Evolutionary conservation across 2,797 vertebrate species (phyloP).

Genomic region (Ctenopoma kingsleyae): DNA sequence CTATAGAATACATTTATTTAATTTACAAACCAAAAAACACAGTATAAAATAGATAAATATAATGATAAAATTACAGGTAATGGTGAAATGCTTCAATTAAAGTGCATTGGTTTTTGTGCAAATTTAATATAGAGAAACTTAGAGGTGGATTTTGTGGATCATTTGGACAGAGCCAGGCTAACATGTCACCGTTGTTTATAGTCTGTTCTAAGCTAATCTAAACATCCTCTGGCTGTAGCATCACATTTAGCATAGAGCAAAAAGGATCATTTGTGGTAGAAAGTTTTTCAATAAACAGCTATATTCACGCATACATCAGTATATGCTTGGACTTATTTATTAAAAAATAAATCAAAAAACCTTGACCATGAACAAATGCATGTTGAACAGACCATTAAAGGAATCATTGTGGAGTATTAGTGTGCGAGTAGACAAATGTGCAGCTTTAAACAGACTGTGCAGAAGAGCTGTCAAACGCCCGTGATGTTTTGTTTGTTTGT

Average conservation of each 20-base stretch:
- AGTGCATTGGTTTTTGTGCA: neutral
- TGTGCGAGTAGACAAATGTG: neutral
- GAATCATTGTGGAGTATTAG: neutral
- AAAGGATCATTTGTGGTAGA: neutral
- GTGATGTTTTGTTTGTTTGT: conserved; percentile 12
- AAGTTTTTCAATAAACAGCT: neutral
- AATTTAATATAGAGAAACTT: neutral
- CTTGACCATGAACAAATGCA: neutral
- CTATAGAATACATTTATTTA: too few relatives aligned
- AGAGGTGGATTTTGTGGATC: neutral
- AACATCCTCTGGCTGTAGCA: neutral
- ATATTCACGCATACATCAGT: too few relatives aligned
- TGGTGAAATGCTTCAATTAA: too few relatives aligned
- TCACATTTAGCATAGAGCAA: too few relatives aligned
- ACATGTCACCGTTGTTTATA: neutral
- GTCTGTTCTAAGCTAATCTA: neutral
- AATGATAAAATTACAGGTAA: too few relatives aligned
- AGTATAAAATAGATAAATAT: too few relatives aligned
- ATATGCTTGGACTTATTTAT: too few relatives aligned
- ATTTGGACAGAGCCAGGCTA: neutral
- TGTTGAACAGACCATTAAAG: neutral
- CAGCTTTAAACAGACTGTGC: conserved; percentile 7
- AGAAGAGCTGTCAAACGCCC: conserved; percentile 12
- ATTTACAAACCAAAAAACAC: neutral
- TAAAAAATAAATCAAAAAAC: too few relatives aligned